Evolutionary conservation across 2,888 invertebrate species (phyloP).

Genomic region (Drosophila mettleri): DNA sequence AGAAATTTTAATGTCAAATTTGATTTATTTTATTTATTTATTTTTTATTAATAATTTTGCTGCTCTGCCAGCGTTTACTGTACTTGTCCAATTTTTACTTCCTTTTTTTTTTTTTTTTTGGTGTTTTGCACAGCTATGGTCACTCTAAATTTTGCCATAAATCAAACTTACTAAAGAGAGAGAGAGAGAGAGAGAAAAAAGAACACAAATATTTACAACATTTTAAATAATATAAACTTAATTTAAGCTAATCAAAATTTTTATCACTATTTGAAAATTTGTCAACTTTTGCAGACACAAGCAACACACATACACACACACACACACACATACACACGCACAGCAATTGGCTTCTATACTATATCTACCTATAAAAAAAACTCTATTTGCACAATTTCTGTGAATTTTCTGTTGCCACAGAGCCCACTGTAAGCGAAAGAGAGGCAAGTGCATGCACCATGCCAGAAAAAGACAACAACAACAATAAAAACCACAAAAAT

Average conservation of each 20-base stretch:
- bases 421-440: neutral
- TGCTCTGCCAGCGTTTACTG: neutral
- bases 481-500: no score
- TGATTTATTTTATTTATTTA: neutral
- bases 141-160: slow-evolving; percentile 9
- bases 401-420: slow-evolving; percentile 13
- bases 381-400: slow-evolving; percentile 16
- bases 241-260: slow-evolving; percentile 72
- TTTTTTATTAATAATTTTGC: neutral
- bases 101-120: neutral
- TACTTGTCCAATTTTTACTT: neutral
- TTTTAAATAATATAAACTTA: slow-evolving; percentile 44
- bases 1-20: neutral
- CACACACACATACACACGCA: neutral
- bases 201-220: neutral
- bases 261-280: no score
- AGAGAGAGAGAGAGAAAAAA: neutral
- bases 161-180: neutral
- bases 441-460: neutral
- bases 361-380: slow-evolving; percentile 15
- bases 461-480: slow-evolving; percentile 5
- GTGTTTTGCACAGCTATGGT: slow-evolving; percentile 13
- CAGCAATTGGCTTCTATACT: slow-evolving; percentile 29
- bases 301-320: slow-evolving; percentile 7
- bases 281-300: slow-evolving; percentile 19